Conservation (phyloP, 2,113 vertebrate genomes). For the Scomber japonicus region DNA sequence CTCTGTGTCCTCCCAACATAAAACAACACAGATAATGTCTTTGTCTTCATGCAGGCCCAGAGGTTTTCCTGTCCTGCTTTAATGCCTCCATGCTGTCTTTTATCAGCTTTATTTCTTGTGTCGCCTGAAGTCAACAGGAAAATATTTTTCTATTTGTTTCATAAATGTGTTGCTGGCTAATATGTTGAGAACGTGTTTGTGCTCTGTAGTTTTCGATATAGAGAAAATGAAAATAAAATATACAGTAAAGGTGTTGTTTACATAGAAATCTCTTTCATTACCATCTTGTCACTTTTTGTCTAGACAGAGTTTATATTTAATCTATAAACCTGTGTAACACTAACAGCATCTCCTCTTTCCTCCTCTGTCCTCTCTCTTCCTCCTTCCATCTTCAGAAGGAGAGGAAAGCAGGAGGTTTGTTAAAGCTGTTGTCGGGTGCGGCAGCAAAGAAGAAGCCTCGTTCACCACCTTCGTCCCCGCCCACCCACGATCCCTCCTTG, state of each 20-base stretch:
- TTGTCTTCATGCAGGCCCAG: too few relatives aligned
- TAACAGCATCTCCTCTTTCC: conserved; percentile 6
- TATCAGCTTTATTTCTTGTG: background rate
- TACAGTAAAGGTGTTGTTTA: conserved; percentile 16
- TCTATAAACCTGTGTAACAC: background rate
- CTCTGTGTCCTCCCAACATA: too few relatives aligned
- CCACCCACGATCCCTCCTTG: conserved; percentile 87
- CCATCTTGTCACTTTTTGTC: conserved; percentile 17
- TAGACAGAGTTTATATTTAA: background rate
- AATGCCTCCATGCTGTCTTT: background rate
- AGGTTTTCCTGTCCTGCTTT: background rate
- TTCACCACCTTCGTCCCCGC: conserved; percentile 93
- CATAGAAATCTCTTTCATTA: conserved; percentile 12
- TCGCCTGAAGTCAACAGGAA: background rate
- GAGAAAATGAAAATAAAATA: background rate
- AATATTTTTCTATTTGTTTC: conserved; percentile 7
- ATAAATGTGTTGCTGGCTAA: conserved; percentile 5
- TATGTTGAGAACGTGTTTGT: background rate
- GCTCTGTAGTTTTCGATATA: background rate
- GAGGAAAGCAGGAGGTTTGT: conserved; percentile 93
- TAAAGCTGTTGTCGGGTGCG: conserved; percentile 95
- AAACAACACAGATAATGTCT: too few relatives aligned
- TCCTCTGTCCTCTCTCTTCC: background rate
- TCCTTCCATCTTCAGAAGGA: conserved; percentile 89
- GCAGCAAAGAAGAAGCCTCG: conserved; percentile 96